These are phyloP conservation scores for Ctenicera cuprea DNA, from an alignment of 2,888 invertebrate species.

Conservation along the genomic window DNA sequence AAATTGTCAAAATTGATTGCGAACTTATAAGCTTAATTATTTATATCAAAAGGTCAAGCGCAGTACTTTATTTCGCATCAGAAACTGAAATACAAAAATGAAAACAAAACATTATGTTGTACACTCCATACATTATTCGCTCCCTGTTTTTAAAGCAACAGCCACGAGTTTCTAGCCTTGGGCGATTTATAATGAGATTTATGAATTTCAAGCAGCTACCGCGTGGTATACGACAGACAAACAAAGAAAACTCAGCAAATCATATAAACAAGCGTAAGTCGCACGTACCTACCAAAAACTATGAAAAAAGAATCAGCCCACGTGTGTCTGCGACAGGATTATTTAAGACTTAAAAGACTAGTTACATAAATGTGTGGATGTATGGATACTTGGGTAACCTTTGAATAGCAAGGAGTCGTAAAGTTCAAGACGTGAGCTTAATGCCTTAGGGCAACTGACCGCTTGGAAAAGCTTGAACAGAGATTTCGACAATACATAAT, in stretches of 20 bases:
- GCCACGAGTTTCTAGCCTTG: slow-evolving; percentile 47
- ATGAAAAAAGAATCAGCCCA: slow-evolving; percentile 33
- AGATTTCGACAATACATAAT: slow-evolving; percentile 48
- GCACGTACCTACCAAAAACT: slow-evolving; percentile 43
- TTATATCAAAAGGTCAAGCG: slow-evolving; percentile 36
- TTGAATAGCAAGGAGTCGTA: slow-evolving; percentile 48
- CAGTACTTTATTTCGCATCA: slow-evolving; percentile 21
- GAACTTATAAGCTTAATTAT: slow-evolving; percentile 25
- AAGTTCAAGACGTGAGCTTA: slow-evolving; percentile 44
- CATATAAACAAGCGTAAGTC: slow-evolving; percentile 44
- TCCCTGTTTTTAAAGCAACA: slow-evolving; percentile 43
- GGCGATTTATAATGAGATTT: slow-evolving; percentile 51
- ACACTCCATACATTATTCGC: slow-evolving; percentile 18
- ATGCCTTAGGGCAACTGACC: slow-evolving; percentile 48
- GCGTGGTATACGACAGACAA: slow-evolving; percentile 33
- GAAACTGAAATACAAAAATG: slow-evolving; percentile 21
- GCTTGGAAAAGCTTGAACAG: slow-evolving; percentile 46
- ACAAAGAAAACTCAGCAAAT: slow-evolving; percentile 47
- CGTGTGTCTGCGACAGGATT: slow-evolving; percentile 43
- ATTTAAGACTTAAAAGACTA: slow-evolving; percentile 34
- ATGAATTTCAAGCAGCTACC: slow-evolving; percentile 52
- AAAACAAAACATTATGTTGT: slow-evolving; percentile 25
- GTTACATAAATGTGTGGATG: slow-evolving; percentile 13
- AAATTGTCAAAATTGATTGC: slow-evolving; percentile 35
- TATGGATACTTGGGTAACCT: slow-evolving; percentile 32